Base-by-base conservation (phyloP, 2,888 invertebrate species). In the Lumbricus terrestris region DNA sequence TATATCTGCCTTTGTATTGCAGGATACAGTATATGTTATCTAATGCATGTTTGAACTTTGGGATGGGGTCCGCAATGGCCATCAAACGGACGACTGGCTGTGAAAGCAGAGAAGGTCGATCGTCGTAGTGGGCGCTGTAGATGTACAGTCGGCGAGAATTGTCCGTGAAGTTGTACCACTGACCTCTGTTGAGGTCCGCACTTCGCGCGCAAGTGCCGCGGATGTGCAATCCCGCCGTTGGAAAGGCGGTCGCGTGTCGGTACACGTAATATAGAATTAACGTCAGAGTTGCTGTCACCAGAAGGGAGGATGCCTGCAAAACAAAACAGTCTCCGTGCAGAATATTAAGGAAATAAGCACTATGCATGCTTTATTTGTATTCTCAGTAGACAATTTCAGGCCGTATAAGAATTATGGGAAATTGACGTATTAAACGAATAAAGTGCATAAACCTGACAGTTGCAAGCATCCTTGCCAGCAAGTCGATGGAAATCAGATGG, bases 111-210 rank as follows among this genome's bases (percentile, higher is more conserved):
- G 88, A 88, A 34, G 38, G 88, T 47, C 88, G 33, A 37, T 88
- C 88, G 29, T 88, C 88, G 20, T 88, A 88, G 33, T 35, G 35
- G 37, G 88, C 88, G 42, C 42, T 42, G 47, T 88, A 47, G 42
- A 37, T 38, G 88, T 88, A 88, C 35, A 88, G 13, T 33, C 47
- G 38, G 42, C 0, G 35, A 29, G 18, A 33, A 34, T 0, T 11
- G 13, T n/a, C 29, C n/a, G n/a, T 42, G 33, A 42, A 38, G 88
- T 88, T 88, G 88, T 69, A 69, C 69, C 69, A 69, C 69, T n/a
- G 69, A 8, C 69, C 69, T 5, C 8, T n/a, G 13, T n/a, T n/a
- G 69, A 5, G 20, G 18, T 18, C 69, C 29, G 0, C 11, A 1
- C n/a, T n/a, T n/a, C 16, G 8, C 29, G 8, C n/a, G 69, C 69